Percentiles rank a stretch among this genome's conserved stretches.
These are phyloP conservation scores for Amphimedon queenslandica DNA, from an alignment of 37 sponge, comb jelly and placozoan genomes.

Conservation along the genomic window DNA sequence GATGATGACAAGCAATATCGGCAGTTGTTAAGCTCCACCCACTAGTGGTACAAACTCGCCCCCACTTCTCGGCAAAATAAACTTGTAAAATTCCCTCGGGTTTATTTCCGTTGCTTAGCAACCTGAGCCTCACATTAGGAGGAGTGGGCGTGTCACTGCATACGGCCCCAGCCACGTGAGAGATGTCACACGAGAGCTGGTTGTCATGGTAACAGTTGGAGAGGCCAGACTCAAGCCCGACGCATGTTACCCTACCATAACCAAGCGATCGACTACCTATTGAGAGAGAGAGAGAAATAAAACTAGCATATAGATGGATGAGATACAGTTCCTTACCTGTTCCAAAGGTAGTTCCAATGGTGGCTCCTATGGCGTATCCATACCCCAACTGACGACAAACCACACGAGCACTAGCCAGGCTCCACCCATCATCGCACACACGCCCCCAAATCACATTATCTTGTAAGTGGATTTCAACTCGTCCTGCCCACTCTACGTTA, in stretches of 20 bases:
- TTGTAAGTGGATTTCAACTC: constrained; percentile 5
- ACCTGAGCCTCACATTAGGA: not conserved
- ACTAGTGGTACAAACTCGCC: not conserved
- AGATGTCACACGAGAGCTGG: not conserved
- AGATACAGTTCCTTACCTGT: not conserved
- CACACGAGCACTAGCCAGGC: not conserved
- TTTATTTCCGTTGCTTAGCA: not conserved
- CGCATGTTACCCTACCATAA: not conserved
- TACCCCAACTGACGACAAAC: constrained; percentile 11
- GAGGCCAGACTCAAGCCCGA: not conserved
- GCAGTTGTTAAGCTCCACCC: not conserved
- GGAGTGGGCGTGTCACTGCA: not conserved
- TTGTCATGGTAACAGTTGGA: not conserved
- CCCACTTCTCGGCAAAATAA: not conserved
- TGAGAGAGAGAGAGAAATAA: not conserved
- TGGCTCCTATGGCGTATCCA: not conserved
- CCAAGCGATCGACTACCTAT: not conserved
- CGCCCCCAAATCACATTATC: constrained; percentile 6
- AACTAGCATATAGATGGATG: not conserved
- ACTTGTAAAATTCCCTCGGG: not conserved
- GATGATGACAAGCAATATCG: constrained; percentile 26
- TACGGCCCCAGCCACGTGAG: not conserved
- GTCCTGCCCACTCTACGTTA: not conserved
- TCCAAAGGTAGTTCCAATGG: not conserved
- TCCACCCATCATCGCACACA: constrained; percentile 9